phyloP scores from a whole-genome alignment of 2,888 invertebrate genomes.

The Amaurobius ferox region DNA sequence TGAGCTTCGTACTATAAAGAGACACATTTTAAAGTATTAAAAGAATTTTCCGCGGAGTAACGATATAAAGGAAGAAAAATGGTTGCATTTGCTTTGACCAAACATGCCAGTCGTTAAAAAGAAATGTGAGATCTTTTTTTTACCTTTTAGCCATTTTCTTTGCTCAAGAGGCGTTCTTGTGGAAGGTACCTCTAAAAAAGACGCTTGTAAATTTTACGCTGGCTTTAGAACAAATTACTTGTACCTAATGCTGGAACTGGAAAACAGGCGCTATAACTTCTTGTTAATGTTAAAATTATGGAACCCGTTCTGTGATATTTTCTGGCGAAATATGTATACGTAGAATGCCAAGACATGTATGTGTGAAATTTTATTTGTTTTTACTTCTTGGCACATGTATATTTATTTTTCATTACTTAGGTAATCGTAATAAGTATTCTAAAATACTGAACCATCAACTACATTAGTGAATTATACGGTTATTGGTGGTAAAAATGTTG shows the following conservation, averaged over 20 bases:
- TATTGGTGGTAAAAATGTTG: no score
- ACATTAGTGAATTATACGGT: no score
- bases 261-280: background rate
- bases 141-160: background rate
- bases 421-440: no score
- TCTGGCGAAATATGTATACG: no score
- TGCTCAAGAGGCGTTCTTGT: background rate
- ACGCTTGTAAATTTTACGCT: conserved; percentile 10
- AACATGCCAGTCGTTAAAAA: conserved; percentile 9
- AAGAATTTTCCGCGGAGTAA: background rate
- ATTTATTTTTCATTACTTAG: no score
- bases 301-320: no score
- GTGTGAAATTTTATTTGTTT: no score
- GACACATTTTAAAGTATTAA: background rate
- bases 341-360: no score
- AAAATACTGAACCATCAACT: no score
- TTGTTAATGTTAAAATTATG: background rate
- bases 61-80: background rate
- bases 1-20: background rate
- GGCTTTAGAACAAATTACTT: conserved; percentile 6
- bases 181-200: conserved; percentile 1
- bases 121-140: background rate
- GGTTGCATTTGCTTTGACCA: background rate
- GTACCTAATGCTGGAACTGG: background rate
- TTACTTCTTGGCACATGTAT: no score